These are phyloP conservation scores for Platycercus adscitus DNA, from an alignment of 2,113 vertebrate species.

Conservation along the genomic window DNA sequence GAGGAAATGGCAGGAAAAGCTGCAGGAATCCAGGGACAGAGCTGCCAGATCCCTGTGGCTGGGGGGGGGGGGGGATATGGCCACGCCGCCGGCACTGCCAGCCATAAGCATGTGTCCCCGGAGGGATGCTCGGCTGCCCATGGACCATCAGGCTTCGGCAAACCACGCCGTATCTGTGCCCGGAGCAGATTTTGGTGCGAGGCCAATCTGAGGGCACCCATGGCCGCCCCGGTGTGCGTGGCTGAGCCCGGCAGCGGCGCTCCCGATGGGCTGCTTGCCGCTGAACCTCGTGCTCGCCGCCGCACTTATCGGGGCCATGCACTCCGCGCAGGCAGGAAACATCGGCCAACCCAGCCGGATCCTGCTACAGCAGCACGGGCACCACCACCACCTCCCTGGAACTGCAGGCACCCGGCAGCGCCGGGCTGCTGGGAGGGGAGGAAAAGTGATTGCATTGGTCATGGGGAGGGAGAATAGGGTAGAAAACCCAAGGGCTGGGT, in stretches of 20 bases:
- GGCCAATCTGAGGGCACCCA: not conserved
- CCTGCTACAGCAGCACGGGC: not conserved
- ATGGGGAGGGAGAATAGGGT: not conserved
- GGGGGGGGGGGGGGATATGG: not conserved
- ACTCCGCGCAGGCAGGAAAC: conserved; percentile 63
- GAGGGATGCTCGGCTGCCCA: not conserved
- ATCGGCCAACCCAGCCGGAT: not conserved
- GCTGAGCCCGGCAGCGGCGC: not conserved
- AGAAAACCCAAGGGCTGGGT: not conserved
- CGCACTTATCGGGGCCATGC: conserved; percentile 46
- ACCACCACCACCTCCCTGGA: not conserved
- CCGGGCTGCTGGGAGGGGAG: not conserved
- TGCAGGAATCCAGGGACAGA: conserved; percentile 3
- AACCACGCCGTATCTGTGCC: not conserved
- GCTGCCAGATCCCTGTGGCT: not conserved
- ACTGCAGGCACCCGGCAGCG: not conserved
- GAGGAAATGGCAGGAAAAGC: not conserved
- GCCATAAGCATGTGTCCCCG: rapidly evolving
- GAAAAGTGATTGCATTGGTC: not conserved
- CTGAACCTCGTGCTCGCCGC: not conserved
- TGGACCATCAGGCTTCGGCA: not conserved
- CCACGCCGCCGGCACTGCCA: rapidly evolving
- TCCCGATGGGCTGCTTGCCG: not conserved
- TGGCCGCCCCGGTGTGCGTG: not conserved
- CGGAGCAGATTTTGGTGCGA: not conserved